A percentile compares a stretch with the other conserved stretches of the same genome.
Evolutionary conservation across 2,797 vertebrate species (phyloP).

Genomic region (Scleropages formosus): DNA sequence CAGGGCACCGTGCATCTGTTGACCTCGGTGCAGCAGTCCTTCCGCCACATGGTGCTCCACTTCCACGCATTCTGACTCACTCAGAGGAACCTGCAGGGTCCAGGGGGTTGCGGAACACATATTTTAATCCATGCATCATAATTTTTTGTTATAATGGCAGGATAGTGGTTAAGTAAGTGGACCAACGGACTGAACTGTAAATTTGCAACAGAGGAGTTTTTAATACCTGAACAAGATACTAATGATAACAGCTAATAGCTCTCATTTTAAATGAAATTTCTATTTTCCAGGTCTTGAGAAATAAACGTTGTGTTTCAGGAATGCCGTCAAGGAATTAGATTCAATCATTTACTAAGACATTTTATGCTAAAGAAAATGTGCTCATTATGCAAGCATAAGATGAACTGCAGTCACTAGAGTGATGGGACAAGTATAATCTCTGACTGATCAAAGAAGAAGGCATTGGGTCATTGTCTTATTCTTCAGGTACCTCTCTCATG

Average conservation of each 20-base stretch:
- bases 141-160: background rate
- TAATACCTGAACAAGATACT: no score
- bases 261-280: no score
- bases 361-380: background rate
- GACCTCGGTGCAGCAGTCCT: slow-evolving; percentile 86
- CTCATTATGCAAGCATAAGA: background rate
- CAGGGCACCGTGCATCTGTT: slow-evolving; percentile 89
- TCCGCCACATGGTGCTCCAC: slow-evolving; percentile 70
- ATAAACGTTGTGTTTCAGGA: no score
- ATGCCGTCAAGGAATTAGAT: no score
- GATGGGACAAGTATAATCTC: background rate
- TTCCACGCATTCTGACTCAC: slow-evolving; percentile 73
- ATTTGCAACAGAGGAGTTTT: no score
- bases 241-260: no score
- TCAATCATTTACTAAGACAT: no score
- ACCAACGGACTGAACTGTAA: no score
- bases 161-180: no score
- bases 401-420: background rate
- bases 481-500: slow-evolving; percentile 77
- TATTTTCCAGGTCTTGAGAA: no score
- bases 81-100: slow-evolving; percentile 68
- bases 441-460: background rate
- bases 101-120: background rate
- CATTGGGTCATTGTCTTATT: background rate
- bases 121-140: background rate